Evolutionary conservation across 1,140 invertebrate species (phyloP), one percentile per base, ranked within the genome.

Genomic region (Charaxes varanes): DNA sequence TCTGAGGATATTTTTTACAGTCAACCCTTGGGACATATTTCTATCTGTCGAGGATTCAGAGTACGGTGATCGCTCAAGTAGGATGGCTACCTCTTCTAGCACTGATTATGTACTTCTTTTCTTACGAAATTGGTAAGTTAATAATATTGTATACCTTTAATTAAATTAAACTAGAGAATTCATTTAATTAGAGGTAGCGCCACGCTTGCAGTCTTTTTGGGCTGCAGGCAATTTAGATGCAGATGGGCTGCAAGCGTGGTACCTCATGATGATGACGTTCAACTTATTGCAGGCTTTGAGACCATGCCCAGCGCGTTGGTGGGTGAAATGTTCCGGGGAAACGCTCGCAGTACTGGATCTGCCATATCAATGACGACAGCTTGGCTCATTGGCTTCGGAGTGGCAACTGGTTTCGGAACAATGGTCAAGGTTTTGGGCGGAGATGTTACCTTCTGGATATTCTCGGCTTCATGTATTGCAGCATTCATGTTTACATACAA

Each of bases 391-490:
- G 91, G 89, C 1, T 95, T 95, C 61, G 37, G 92, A 2, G 87
- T 94, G 0, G 93, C 93, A 0, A 90, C 90, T n/a, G 77, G 85
- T 48, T 95, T 93, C 60, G 79, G 80, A 1, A 68, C 85, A 0
- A 68, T 96, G 16, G 66, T 84, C 1, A 61, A 76, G 0, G 56
- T 73, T 0, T 72, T 94, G 1, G 91, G 91, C 4, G 85, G 85
- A n/a, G 88, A 91, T 52, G 87, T 88, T 19, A 89, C 89, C 0
- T 96, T 94, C 77, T 94, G 91, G 87, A 80, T 94, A 3, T 97
- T 97, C 65, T 82, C 90, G 2, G 84, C 80, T 2, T 88, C 89
- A 53, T 92, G 91, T 19, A 66, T 89, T 1, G 22, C 89, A 0
- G 89, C 91, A 0, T 86, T 84, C 54, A 53, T 85, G 21, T 87